Conservation (phyloP, 2,113 vertebrate genomes). For the Seriola rivoliana region DNA sequence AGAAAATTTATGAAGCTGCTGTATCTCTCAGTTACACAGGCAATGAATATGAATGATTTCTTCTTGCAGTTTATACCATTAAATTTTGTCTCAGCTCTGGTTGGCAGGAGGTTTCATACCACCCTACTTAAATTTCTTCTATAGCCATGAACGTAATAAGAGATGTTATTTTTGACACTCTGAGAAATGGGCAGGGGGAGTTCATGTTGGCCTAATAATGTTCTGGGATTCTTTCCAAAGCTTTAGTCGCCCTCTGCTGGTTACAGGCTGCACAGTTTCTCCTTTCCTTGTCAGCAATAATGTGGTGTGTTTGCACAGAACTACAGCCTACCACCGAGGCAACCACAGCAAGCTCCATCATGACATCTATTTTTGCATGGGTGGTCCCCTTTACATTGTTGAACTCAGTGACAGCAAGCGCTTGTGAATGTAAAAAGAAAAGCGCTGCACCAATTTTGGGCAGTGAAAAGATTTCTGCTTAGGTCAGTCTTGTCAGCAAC, state of each 20-base stretch:
- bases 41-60: slow-evolving; percentile 47
- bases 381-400: slow-evolving; percentile 79
- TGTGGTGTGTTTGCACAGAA: slow-evolving; percentile 57
- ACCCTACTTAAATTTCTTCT: slow-evolving; percentile 78
- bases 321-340: slow-evolving; percentile 56
- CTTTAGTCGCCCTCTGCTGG: slow-evolving; percentile 77
- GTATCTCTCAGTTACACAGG: slow-evolving; percentile 24
- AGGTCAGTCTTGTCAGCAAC: slow-evolving; percentile 72
- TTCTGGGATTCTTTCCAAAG: slow-evolving; percentile 62
- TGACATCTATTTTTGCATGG: slow-evolving; percentile 75
- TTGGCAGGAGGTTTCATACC: slow-evolving; percentile 74
- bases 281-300: slow-evolving; percentile 40
- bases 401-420: slow-evolving; percentile 68
- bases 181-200: slow-evolving; percentile 67
- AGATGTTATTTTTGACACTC: slow-evolving; percentile 83
- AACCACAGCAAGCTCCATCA: slow-evolving; percentile 46
- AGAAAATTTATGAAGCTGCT: slow-evolving; percentile 31
- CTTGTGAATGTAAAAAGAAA: slow-evolving; percentile 53
- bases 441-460: slow-evolving; percentile 50
- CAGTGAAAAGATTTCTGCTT: slow-evolving; percentile 56
- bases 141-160: slow-evolving; percentile 75
- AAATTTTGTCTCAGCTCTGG: slow-evolving; percentile 62
- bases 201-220: slow-evolving; percentile 59
- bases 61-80: slow-evolving; percentile 58
- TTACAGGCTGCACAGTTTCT: background rate